phyloP scores from a whole-genome alignment of 2,888 invertebrate genomes.

The Trypoxylon attenuatum region DNA sequence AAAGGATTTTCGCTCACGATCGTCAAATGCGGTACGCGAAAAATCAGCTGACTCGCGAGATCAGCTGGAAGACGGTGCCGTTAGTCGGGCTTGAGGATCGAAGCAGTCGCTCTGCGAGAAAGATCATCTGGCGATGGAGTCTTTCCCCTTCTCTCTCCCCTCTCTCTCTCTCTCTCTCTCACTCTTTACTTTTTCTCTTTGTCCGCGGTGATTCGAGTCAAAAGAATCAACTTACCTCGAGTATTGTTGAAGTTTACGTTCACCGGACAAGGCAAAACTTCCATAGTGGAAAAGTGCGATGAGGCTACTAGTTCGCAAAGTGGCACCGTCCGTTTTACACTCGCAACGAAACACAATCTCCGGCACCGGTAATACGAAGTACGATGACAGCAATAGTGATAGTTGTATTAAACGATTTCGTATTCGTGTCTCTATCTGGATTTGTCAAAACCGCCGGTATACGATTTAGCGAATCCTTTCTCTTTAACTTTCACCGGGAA shows the following conservation, averaged over 20 bases:
- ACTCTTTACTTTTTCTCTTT: too few species aligned
- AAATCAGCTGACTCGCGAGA: slow-evolving; percentile 47
- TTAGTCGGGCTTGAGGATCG: neutral
- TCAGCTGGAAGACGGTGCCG: slow-evolving; percentile 39
- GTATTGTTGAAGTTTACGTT: slow-evolving; percentile 85
- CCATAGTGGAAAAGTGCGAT: slow-evolving; percentile 76
- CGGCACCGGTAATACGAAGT: neutral
- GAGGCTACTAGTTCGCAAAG: too few species aligned
- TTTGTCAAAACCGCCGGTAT: neutral
- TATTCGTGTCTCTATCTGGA: neutral
- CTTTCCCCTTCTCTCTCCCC: too few species aligned
- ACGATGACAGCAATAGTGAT: neutral
- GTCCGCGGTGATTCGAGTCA: too few species aligned
- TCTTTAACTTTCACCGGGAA: slow-evolving; percentile 39
- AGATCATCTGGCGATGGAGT: neutral
- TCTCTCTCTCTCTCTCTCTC: too few species aligned
- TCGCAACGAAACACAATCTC: neutral
- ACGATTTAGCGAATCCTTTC: slow-evolving; percentile 8
- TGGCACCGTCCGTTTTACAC: neutral
- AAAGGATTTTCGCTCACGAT: neutral
- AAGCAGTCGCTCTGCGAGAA: slow-evolving; percentile 2
- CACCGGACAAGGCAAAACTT: slow-evolving; percentile 86
- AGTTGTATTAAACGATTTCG: too few species aligned
- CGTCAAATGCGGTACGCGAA: slow-evolving; percentile 1
- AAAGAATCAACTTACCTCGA: slow-evolving; percentile 78